Percentiles rank a stretch among this genome's conserved stretches.
Conservation (phyloP, 2,113 vertebrate species). For the Phalacrocorax carbo region DNA sequence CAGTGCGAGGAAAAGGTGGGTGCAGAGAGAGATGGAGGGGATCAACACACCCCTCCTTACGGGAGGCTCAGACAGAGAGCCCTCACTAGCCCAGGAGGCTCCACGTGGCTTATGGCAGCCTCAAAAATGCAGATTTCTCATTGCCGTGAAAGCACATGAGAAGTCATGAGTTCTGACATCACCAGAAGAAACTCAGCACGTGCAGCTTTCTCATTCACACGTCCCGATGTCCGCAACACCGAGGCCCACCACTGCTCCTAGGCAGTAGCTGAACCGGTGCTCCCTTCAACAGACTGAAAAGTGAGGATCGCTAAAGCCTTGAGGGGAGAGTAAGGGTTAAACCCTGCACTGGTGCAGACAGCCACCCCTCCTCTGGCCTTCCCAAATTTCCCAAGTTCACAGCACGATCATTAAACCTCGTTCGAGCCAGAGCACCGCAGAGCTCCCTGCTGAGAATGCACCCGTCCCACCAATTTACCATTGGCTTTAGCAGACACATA, state of each 20-base stretch:
- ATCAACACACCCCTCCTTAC: not conserved
- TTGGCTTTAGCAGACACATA: rapidly evolving
- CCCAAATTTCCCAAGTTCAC: not conserved
- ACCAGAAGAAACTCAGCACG: not conserved
- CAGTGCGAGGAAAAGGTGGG: not conserved
- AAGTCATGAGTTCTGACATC: not conserved
- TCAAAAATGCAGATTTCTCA: not conserved
- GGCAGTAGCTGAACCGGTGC: rapidly evolving
- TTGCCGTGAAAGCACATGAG: not conserved
- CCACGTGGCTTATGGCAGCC: not conserved
- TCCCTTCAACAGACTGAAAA: not conserved
- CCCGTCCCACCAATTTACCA: rapidly evolving
- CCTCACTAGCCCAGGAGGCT: not conserved
- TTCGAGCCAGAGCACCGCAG: not conserved
- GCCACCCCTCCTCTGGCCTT: not conserved
- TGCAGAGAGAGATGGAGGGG: not conserved
- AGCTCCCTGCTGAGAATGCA: not conserved
- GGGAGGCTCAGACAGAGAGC: not conserved
- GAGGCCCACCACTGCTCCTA: not conserved
- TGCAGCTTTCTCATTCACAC: rapidly evolving
- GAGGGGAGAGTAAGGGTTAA: not conserved
- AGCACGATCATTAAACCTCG: not conserved
- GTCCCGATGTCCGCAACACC: rapidly evolving
- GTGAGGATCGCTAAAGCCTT: not conserved
- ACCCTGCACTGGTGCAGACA: not conserved